A percentile compares a stretch with the other conserved stretches of the same genome.
Evolutionary conservation across 2,797 vertebrate genomes (phyloP).

Genomic region (Pangasius sanitwongsei): DNA sequence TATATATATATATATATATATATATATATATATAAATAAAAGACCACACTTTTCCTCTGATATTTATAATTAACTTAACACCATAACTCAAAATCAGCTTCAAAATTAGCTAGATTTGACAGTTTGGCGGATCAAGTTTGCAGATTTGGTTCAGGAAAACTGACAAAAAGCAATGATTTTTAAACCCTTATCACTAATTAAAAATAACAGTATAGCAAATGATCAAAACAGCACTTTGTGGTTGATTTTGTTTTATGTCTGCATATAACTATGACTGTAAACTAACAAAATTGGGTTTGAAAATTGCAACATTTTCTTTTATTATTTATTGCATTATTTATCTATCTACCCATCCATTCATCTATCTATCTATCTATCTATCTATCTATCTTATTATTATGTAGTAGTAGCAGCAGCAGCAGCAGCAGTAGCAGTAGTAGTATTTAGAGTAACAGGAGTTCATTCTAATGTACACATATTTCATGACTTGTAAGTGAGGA

Average conservation of each 20-base stretch:
- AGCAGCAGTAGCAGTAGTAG: not conserved
- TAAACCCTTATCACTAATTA: not conserved
- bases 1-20: no score
- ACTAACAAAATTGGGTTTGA: not conserved
- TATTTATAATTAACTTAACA: not conserved
- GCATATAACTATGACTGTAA: not conserved
- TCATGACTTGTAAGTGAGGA: not conserved
- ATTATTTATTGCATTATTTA: not conserved
- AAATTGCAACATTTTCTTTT: not conserved
- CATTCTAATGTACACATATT: not conserved
- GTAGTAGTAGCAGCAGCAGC: not conserved
- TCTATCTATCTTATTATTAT: not conserved
- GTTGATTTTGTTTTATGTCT: not conserved
- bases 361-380: not conserved
- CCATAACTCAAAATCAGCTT: not conserved
- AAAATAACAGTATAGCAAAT: not conserved
- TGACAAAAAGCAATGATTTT: not conserved
- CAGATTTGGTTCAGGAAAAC: not conserved
- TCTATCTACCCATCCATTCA: not conserved
- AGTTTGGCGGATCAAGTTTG: not conserved
- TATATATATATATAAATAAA: not conserved
- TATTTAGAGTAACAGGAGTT: not conserved
- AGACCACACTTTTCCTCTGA: not conserved
- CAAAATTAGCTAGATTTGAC: not conserved
- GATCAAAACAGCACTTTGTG: not conserved